Evolutionary conservation across 2,888 invertebrate species (phyloP).

Genomic region (Unio pictorum): DNA sequence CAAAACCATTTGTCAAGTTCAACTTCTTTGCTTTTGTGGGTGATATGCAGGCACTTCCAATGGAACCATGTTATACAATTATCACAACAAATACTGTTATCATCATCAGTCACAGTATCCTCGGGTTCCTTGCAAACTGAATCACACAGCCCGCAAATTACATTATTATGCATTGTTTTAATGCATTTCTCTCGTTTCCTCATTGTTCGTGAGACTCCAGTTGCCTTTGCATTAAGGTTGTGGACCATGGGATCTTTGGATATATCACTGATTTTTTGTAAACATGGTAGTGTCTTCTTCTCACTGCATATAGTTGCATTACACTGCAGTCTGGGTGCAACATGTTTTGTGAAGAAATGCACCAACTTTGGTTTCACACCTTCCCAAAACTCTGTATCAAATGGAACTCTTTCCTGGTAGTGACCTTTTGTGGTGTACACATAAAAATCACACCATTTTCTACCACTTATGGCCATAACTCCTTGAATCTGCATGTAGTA

Average conservation of each 20-base stretch:
- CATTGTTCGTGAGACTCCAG: no score
- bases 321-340: not conserved
- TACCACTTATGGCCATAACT: constrained; percentile 12
- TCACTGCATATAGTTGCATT: not conserved
- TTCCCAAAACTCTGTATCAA: constrained; percentile 6
- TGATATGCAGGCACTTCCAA: no score
- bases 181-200: no score
- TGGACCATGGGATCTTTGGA: no score
- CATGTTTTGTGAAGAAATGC: constrained; percentile 3
- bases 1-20: no score
- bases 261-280: no score
- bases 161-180: no score
- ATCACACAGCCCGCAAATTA: no score
- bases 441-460: constrained; percentile 16
- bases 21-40: no score
- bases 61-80: not conserved
- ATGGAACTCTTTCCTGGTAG: not conserved
- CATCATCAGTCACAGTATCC: not conserved
- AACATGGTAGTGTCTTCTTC: no score
- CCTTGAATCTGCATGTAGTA: constrained; percentile 16
- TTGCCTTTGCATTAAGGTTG: no score
- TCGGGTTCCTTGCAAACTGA: no score
- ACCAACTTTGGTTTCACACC: not conserved
- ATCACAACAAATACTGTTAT: constrained; percentile 4
- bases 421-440: constrained; percentile 6